These are phyloP conservation scores for Drosophila meridionalis DNA, from an alignment of 2,888 invertebrate species.

Conservation along the genomic window DNA sequence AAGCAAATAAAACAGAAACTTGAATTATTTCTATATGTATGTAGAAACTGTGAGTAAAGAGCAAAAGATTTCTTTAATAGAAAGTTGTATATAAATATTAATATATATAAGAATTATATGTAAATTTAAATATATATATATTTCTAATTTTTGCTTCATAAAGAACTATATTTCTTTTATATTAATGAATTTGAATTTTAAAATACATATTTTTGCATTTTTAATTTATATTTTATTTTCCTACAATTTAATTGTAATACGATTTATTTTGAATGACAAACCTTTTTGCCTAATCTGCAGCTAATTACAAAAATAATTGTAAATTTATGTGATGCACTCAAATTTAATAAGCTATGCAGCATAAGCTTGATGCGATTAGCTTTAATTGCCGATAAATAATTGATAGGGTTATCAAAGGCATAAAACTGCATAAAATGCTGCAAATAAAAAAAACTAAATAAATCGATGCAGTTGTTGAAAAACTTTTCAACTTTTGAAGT, in stretches of 20 bases:
- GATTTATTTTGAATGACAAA: background rate
- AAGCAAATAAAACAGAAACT: slow-evolving; percentile 4
- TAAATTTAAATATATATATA: background rate
- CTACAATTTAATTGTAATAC: background rate
- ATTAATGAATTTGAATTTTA: background rate
- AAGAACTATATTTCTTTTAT: too few relatives aligned
- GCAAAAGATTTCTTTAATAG: background rate
- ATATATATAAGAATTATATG: background rate
- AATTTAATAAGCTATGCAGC: background rate
- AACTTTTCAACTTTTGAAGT: too few relatives aligned
- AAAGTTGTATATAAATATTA: background rate
- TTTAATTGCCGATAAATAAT: background rate
- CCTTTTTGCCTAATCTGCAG: background rate
- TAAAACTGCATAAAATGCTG: too few relatives aligned
- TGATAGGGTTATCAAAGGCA: background rate
- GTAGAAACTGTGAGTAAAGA: too few relatives aligned
- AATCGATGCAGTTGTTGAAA: too few relatives aligned
- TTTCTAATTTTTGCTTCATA: background rate
- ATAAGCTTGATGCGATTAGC: background rate
- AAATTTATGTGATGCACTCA: background rate
- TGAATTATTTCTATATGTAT: background rate
- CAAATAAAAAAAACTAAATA: too few relatives aligned
- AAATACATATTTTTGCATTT: background rate
- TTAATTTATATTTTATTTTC: background rate
- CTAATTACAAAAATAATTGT: background rate